Evolutionary conservation across 37 sponge, comb jelly and placozoan genomes (phyloP).

Genomic region (Halichondria panicea): DNA sequence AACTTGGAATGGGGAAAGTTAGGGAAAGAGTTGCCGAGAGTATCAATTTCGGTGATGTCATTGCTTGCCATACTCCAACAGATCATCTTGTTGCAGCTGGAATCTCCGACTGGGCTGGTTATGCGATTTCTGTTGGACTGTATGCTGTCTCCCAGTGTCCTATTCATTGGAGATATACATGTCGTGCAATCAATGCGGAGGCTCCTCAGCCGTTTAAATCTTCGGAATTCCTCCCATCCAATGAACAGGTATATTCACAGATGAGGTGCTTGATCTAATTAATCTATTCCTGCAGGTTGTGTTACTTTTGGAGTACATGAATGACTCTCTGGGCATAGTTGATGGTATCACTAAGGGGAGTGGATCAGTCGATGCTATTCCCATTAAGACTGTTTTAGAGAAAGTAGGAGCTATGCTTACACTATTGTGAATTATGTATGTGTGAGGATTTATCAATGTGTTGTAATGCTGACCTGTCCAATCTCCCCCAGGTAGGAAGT

Average conservation of each 20-base stretch:
- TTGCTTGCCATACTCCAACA: slow-evolving; percentile 51
- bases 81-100: slow-evolving; percentile 76
- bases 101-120: slow-evolving; percentile 96
- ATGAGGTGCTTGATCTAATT: too few species aligned
- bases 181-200: slow-evolving; percentile 61
- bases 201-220: neutral
- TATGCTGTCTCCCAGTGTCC: slow-evolving; percentile 61
- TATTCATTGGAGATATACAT: slow-evolving; percentile 73
- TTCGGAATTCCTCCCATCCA: slow-evolving; percentile 44
- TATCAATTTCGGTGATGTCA: slow-evolving; percentile 46
- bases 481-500: too few species aligned
- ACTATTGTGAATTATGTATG: too few species aligned
- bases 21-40: slow-evolving; percentile 28
- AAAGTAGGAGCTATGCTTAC: too few species aligned
- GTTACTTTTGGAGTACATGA: slow-evolving; percentile 54
- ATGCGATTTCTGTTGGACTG: slow-evolving; percentile 78
- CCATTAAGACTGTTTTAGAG: too few species aligned
- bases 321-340: slow-evolving; percentile 48
- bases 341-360: slow-evolving; percentile 58
- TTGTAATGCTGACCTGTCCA: too few species aligned
- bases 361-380: slow-evolving; percentile 66
- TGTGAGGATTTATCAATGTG: too few species aligned
- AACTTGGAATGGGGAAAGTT: slow-evolving; percentile 93
- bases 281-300: slow-evolving; percentile 22
- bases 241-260: slow-evolving; percentile 49